These are phyloP conservation scores for Watersipora subatra DNA, from an alignment of 1,140 invertebrate species.

Conservation along the genomic window DNA sequence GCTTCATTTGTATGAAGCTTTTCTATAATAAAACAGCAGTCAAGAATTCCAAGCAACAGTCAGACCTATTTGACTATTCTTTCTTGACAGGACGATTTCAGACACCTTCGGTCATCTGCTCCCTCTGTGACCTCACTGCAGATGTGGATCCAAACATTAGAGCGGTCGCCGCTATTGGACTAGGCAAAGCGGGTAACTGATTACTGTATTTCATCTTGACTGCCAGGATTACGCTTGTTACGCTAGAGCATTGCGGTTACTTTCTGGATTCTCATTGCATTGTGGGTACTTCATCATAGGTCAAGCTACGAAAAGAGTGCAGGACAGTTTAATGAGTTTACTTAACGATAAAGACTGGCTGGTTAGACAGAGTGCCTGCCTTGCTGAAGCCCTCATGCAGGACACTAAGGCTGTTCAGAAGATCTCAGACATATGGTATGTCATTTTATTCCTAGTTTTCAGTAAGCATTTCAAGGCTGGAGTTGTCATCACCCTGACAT, in stretches of 20 bases:
- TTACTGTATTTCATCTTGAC: not conserved
- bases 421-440: conserved; percentile 8
- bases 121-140: conserved; percentile 20
- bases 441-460: not conserved
- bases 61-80: too few relatives aligned
- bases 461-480: not conserved
- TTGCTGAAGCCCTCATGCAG: conserved; percentile 10
- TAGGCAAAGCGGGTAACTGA: conserved; percentile 23
- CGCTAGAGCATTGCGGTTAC: not conserved
- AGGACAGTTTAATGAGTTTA: conserved; percentile 14
- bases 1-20: too few relatives aligned
- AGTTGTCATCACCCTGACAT: not conserved
- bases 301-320: conserved; percentile 2
- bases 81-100: conserved; percentile 18
- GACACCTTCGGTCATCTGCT: conserved; percentile 21
- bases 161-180: conserved; percentile 25
- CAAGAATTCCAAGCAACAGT: too few relatives aligned
- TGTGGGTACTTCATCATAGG: too few relatives aligned
- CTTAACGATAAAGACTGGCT: conserved; percentile 26
- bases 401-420: conserved; percentile 1
- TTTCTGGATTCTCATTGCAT: too few relatives aligned
- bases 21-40: too few relatives aligned
- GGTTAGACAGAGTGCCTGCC: conserved; percentile 24
- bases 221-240: not conserved
- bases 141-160: conserved; percentile 27